Percentiles rank a stretch among this genome's conserved stretches.
These are phyloP conservation scores for Platalea minor DNA, from an alignment of 2,797 vertebrate genomes.

Conservation along the genomic window DNA sequence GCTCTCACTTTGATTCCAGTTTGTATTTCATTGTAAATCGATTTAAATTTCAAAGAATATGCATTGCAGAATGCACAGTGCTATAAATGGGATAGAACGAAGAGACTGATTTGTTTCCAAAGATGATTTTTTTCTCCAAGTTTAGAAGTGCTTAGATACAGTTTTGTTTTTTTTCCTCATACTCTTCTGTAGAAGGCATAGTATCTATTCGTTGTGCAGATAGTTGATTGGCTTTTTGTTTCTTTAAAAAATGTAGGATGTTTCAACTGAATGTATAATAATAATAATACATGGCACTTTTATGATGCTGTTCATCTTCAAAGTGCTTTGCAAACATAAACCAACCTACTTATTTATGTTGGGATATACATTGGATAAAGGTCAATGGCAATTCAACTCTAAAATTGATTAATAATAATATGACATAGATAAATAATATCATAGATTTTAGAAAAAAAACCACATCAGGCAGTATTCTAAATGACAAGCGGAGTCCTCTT, in stretches of 20 bases:
- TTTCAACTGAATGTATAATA: conserved; percentile 4
- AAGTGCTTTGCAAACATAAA: conserved; percentile 45
- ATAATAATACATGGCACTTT: neutral
- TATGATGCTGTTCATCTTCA: conserved; percentile 37
- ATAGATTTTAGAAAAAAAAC: conserved; percentile 26
- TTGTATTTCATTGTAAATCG: neutral
- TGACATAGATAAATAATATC: conserved; percentile 14
- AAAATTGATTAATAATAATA: conserved; percentile 53
- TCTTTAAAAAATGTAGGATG: neutral
- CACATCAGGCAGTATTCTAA: neutral
- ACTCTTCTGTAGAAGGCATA: neutral
- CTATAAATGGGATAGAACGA: neutral
- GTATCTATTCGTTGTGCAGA: neutral
- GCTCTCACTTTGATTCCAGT: neutral
- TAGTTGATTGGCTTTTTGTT: neutral
- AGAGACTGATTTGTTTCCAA: neutral
- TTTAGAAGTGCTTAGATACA: neutral
- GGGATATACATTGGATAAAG: conserved; percentile 38
- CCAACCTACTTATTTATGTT: conserved; percentile 40
- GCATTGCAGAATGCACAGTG: neutral
- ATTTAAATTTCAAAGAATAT: neutral
- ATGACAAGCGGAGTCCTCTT: conserved; percentile 55
- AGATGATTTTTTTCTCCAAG: neutral
- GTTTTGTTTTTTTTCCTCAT: neutral
- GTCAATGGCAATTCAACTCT: conserved; percentile 51